These are phyloP conservation scores for Spondyliosoma cantharus DNA, from an alignment of 2,797 vertebrate genomes.

Conservation along the genomic window DNA sequence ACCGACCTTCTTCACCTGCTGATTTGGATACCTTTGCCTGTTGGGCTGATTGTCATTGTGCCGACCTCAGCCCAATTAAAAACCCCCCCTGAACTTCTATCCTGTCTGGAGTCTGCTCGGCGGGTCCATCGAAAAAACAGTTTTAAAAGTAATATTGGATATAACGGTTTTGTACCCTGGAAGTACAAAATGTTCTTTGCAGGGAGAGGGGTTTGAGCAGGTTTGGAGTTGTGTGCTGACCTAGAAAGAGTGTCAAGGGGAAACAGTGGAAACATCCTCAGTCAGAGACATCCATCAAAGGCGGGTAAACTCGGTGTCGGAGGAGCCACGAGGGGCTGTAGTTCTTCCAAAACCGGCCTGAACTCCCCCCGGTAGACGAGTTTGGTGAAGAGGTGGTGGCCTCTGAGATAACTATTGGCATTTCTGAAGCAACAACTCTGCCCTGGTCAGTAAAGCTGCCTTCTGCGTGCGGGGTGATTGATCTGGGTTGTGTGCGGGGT, in stretches of 20 bases:
- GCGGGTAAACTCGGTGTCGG: conserved; percentile 6
- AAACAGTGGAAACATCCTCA: conserved; percentile 16
- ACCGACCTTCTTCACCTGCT: no score
- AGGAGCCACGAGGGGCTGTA: background rate
- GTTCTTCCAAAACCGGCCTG: background rate
- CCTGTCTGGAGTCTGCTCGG: background rate
- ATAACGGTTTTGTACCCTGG: background rate
- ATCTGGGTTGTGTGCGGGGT: background rate
- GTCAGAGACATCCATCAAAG: conserved; percentile 44
- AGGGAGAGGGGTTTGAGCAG: background rate
- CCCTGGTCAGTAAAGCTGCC: background rate
- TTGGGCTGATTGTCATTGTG: no score
- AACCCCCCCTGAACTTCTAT: no score
- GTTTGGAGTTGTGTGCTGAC: conserved; percentile 30
- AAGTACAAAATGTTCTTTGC: background rate
- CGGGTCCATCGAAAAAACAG: no score
- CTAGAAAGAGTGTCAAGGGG: conserved; percentile 23
- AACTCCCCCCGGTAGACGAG: background rate
- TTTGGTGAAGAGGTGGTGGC: background rate
- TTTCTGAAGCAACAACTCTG: background rate
- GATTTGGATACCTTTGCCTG: no score
- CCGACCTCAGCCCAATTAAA: no score
- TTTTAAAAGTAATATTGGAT: background rate
- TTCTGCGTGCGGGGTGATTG: no score
- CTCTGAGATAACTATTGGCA: background rate